Conservation (phyloP, 2,797 vertebrate species). For the Peromyscus melanophrys region DNA sequence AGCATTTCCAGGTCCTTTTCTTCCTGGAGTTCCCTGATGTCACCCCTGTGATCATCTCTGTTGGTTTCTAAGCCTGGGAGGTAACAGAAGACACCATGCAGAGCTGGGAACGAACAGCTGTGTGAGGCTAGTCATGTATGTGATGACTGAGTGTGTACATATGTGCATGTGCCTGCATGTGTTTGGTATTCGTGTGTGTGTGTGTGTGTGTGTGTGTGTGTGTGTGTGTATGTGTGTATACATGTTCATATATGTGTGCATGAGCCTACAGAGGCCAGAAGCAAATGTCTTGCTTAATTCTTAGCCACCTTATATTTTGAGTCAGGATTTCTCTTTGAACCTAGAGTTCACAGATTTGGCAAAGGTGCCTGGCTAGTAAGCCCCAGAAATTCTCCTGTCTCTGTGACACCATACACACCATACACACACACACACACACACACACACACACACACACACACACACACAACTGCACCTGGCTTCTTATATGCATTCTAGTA, state of each 20-base stretch:
- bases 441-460: neutral
- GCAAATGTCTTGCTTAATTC: neutral
- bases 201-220: neutral
- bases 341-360: neutral
- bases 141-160: neutral
- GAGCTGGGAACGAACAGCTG: neutral
- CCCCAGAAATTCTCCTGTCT: neutral
- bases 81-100: neutral
- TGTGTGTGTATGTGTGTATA: neutral
- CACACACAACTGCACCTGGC: neutral
- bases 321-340: neutral
- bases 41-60: neutral
- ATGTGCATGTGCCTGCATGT: neutral
- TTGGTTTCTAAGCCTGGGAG: neutral
- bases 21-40: neutral
- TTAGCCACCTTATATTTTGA: neutral
- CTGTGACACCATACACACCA: neutral
- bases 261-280: neutral
- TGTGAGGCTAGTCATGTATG: neutral
- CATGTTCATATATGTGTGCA: neutral
- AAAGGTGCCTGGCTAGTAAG: neutral
- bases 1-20: neutral
- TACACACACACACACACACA: neutral
- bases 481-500: neutral
- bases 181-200: neutral